phyloP scores from a whole-genome alignment of 2,797 vertebrate genomes.

The Cynopterus sphinx region DNA sequence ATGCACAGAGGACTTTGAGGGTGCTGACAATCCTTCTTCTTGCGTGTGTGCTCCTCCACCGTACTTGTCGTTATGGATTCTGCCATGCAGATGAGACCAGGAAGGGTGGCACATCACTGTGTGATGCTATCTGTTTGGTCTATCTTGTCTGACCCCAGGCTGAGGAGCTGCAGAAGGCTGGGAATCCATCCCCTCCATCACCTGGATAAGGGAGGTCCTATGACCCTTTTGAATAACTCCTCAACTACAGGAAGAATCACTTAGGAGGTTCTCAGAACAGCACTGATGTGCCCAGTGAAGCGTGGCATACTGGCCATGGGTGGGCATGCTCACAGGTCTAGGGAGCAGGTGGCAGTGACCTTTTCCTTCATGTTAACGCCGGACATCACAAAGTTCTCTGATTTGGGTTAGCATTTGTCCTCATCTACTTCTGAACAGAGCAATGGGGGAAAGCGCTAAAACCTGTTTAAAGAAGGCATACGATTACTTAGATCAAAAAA shows the following conservation, averaged over 20 bases:
- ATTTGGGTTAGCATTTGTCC: not conserved
- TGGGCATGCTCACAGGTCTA: rapidly evolving
- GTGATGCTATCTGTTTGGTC: not conserved
- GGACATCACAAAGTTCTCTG: not conserved
- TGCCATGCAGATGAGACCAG: not conserved
- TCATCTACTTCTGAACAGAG: not conserved
- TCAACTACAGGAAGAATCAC: not conserved
- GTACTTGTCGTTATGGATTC: not conserved
- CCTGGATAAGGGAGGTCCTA: not conserved
- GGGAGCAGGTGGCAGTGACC: not conserved
- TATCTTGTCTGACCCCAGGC: not conserved
- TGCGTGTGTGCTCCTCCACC: not conserved
- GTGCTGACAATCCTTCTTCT: not conserved
- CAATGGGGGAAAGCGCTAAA: not conserved
- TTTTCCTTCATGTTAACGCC: not conserved
- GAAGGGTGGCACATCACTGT: rapidly evolving
- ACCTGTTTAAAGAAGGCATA: not conserved
- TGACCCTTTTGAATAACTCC: not conserved
- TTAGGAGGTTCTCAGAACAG: not conserved
- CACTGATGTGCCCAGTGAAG: too few species aligned
- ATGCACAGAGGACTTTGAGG: not conserved
- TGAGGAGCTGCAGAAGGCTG: not conserved
- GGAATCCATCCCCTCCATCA: not conserved
- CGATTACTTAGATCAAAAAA: not conserved
- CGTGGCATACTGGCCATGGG: rapidly evolving